Percentiles rank a stretch among this genome's conserved stretches.
Evolutionary conservation across 2,888 invertebrate genomes (phyloP).

Genomic region (Adelphocoris suturalis): DNA sequence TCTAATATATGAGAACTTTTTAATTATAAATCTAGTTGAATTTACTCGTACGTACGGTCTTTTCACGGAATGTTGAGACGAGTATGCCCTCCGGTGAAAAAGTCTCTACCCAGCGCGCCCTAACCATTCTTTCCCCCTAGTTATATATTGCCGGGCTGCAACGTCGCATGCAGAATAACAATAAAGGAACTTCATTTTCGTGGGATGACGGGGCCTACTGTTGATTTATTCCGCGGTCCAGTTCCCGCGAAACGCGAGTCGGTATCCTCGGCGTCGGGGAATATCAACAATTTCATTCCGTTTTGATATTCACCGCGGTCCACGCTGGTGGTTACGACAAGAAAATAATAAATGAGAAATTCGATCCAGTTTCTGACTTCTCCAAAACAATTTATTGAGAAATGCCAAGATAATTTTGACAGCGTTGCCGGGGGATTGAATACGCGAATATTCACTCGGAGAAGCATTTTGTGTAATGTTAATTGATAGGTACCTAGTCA

Average conservation of each 20-base stretch:
- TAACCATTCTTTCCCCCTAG: background rate
- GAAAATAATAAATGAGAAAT: too few relatives aligned
- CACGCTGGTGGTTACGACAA: too few relatives aligned
- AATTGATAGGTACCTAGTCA: too few relatives aligned
- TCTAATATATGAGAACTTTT: too few relatives aligned
- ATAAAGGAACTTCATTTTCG: constrained; percentile 50
- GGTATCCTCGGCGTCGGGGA: background rate
- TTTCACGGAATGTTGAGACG: background rate
- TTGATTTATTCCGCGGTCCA: constrained; percentile 47
- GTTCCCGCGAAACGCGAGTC: background rate
- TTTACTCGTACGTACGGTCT: too few relatives aligned
- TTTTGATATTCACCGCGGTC: background rate
- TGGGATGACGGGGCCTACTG: constrained; percentile 40
- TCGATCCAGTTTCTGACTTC: too few relatives aligned
- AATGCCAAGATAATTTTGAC: too few relatives aligned
- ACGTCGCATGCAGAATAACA: constrained; percentile 50
- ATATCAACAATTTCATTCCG: background rate
- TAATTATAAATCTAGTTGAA: too few relatives aligned
- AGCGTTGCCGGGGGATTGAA: too few relatives aligned
- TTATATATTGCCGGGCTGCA: constrained; percentile 41
- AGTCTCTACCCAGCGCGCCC: background rate
- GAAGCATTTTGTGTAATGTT: too few relatives aligned
- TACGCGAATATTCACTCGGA: too few relatives aligned
- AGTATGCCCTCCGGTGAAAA: background rate
- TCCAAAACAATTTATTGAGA: too few relatives aligned